Conservation (phyloP, 2,113 vertebrate species). For the Xiphorhynchus elegans region DNA sequence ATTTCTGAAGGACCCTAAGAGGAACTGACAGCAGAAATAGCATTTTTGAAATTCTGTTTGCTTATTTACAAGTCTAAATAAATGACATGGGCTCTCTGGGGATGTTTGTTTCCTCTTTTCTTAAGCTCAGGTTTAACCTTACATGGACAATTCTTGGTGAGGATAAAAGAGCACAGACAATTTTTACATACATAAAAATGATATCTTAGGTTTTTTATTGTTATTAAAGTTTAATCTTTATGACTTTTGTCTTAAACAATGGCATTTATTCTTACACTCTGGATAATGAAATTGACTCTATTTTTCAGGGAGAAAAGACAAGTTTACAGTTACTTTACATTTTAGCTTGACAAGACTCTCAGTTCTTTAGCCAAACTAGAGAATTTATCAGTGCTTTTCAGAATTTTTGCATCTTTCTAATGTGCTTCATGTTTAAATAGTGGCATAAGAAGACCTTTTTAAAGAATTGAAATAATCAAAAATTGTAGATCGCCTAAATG, state of each 20-base stretch:
- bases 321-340: neutral
- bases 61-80: neutral
- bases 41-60: neutral
- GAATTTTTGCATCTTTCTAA: neutral
- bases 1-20: neutral
- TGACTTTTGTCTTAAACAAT: neutral
- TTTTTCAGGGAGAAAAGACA: rapidly evolving
- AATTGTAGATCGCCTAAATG: neutral
- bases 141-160: neutral
- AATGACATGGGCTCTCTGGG: rapidly evolving
- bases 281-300: neutral
- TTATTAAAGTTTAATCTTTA: neutral
- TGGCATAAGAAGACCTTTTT: neutral
- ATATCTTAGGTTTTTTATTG: rapidly evolving
- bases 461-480: neutral
- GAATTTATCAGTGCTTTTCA: neutral
- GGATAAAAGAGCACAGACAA: neutral
- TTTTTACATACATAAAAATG: neutral
- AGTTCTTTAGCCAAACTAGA: neutral
- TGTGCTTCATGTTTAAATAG: neutral
- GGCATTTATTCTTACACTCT: neutral
- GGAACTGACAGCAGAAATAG: neutral
- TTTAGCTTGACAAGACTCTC: neutral
- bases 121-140: neutral
- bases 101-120: neutral